Evolutionary conservation across 2,797 vertebrate genomes (phyloP).

Genomic region (Hyperoplus lanceolatus): DNA sequence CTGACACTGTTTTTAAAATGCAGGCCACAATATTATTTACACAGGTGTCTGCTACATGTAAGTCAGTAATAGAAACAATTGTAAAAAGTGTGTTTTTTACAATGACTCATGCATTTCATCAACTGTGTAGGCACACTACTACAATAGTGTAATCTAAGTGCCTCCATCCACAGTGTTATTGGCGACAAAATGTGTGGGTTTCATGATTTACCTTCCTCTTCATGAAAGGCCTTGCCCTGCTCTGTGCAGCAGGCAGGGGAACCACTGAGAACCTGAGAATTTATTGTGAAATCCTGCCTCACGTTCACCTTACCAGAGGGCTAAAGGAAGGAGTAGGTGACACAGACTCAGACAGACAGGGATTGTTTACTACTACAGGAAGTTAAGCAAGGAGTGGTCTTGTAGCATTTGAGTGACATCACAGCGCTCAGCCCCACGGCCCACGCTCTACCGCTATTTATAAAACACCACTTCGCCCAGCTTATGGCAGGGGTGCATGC

Average conservation of each 20-base stretch:
- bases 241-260: conserved; percentile 47
- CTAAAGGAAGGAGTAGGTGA: conserved; percentile 47
- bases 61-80: conserved; percentile 63
- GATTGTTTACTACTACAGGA: conserved; percentile 87
- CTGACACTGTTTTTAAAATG: conserved; percentile 37
- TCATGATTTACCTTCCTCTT: conserved; percentile 62
- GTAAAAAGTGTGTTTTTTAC: conserved; percentile 61
- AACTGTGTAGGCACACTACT: conserved; percentile 72
- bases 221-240: conserved; percentile 51
- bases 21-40: conserved; percentile 43
- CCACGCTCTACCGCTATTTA: conserved; percentile 85
- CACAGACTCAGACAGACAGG: conserved; percentile 71
- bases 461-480: conserved; percentile 83
- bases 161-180: conserved; percentile 59
- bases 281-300: conserved; percentile 66
- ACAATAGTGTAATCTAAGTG: conserved; percentile 54
- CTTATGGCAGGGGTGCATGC: conserved; percentile 79
- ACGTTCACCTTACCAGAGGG: conserved; percentile 39
- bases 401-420: conserved; percentile 80
- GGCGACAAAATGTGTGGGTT: conserved; percentile 70
- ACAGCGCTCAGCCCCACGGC: conserved; percentile 80
- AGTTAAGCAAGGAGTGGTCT: conserved; percentile 85
- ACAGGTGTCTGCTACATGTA: conserved; percentile 57
- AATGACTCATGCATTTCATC: conserved; percentile 75
- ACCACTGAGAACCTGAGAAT: conserved; percentile 46